phyloP scores from a whole-genome alignment of 2,888 invertebrate species.

The Drosophila fungiperda region DNA sequence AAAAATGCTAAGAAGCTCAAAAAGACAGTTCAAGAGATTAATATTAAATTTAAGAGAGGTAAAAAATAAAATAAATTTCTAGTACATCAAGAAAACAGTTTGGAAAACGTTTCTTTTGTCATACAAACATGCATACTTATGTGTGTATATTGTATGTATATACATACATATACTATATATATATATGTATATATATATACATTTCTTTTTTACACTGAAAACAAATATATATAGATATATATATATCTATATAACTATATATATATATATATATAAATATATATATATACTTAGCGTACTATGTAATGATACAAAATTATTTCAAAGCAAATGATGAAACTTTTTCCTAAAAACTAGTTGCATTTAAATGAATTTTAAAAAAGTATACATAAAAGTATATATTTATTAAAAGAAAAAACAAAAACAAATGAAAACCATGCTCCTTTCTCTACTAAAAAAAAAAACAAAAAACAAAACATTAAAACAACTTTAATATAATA shows the following conservation, averaged over 20 bases:
- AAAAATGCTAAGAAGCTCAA: slow-evolving; percentile 15
- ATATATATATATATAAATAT: slow-evolving; percentile 26
- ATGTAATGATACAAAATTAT: slow-evolving; percentile 61
- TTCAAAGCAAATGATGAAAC: slow-evolving; percentile 73
- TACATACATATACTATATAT: slow-evolving; percentile 24
- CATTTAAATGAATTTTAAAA: slow-evolving; percentile 82
- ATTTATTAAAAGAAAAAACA: slow-evolving; percentile 66
- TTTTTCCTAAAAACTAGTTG: slow-evolving; percentile 82
- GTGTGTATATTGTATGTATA: slow-evolving; percentile 33
- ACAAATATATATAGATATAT: slow-evolving; percentile 38
- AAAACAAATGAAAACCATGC: slow-evolving; percentile 53
- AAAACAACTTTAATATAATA: slow-evolving; percentile 78
- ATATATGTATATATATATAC: slow-evolving; percentile 48
- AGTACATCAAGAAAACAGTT: slow-evolving; percentile 53
- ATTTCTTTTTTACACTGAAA: slow-evolving; percentile 73
- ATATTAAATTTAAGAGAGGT: slow-evolving; percentile 39
- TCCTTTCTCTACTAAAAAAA: slow-evolving; percentile 75
- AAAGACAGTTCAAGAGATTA: slow-evolving; percentile 28
- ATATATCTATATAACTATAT: slow-evolving; percentile 36
- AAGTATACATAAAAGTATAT: slow-evolving; percentile 78
- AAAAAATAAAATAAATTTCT: slow-evolving; percentile 41
- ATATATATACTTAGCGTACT: slow-evolving; percentile 58
- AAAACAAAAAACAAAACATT: slow-evolving; percentile 47
- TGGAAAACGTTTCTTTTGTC: slow-evolving; percentile 65
- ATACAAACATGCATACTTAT: slow-evolving; percentile 24